Conservation (phyloP, 2,797 vertebrate genomes). For the Pangasius larnaudii region DNA sequence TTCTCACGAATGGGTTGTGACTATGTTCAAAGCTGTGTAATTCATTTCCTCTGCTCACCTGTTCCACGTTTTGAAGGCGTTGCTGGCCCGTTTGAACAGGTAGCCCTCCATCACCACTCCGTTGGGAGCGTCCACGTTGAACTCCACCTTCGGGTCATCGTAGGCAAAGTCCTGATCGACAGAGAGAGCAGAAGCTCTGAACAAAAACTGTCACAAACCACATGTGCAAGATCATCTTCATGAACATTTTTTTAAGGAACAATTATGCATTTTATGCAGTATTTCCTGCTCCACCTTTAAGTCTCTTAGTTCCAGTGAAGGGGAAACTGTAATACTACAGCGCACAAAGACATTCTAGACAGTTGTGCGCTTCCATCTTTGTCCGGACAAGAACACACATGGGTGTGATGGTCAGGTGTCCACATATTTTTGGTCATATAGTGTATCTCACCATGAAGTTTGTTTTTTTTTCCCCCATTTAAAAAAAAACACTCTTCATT, state of each 20-base stretch:
- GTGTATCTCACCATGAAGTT: too few relatives aligned
- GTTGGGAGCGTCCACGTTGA: conserved; percentile 91
- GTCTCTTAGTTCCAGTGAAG: too few relatives aligned
- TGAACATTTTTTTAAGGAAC: not conserved
- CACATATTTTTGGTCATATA: not conserved
- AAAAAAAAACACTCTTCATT: not conserved
- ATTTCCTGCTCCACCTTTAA: too few relatives aligned
- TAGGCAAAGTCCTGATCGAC: conserved; percentile 88
- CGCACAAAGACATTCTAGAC: not conserved
- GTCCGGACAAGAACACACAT: not conserved
- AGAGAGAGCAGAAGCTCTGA: not conserved
- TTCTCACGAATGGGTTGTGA: not conserved
- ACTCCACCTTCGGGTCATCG: conserved; percentile 91
- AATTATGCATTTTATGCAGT: too few relatives aligned
- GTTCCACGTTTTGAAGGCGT: conserved; percentile 98
- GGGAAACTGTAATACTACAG: not conserved
- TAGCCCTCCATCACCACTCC: conserved; percentile 99
- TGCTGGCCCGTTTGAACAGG: conserved; percentile 97
- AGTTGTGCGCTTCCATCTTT: not conserved
- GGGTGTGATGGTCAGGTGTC: not conserved
- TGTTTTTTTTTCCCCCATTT: too few relatives aligned
- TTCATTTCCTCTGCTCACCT: conserved; percentile 72
- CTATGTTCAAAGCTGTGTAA: not conserved
- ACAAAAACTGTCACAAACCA: not conserved
- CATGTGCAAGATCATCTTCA: not conserved